Percentiles rank a stretch among this genome's conserved stretches.
Conservation (phyloP, 2,888 invertebrate species). For the Synanthedon formicaeformis region DNA sequence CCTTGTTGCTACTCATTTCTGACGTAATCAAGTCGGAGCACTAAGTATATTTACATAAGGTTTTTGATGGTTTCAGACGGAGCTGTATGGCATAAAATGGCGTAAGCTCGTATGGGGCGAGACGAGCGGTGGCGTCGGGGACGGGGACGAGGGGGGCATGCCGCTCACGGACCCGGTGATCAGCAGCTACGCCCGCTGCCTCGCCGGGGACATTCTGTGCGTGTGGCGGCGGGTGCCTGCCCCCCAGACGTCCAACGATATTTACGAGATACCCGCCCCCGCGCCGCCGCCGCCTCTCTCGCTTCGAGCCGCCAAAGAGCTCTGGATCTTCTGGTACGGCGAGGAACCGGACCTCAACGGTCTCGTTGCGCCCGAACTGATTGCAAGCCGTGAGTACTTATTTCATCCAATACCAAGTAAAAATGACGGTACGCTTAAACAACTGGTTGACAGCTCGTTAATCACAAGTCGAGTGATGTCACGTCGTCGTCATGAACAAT, state of each 20-base stretch:
- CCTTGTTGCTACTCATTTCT: too few species aligned
- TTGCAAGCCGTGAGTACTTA: constrained; percentile 81
- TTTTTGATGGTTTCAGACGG: constrained; percentile 81
- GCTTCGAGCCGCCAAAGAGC: constrained; percentile 91
- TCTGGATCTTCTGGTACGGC: constrained; percentile 99
- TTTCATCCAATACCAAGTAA: too few species aligned
- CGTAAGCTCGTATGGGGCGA: constrained; percentile 92
- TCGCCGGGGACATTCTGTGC: constrained; percentile 95
- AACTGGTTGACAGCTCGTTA: constrained; percentile 45
- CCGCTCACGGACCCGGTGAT: constrained; percentile 92
- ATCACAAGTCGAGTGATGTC: constrained; percentile 27
- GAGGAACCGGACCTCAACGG: constrained; percentile 92
- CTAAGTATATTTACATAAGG: neutral
- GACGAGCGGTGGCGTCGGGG: constrained; percentile 48
- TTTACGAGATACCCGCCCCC: constrained; percentile 65
- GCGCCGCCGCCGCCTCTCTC: constrained; percentile 81
- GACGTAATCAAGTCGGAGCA: neutral
- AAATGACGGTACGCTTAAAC: too few species aligned
- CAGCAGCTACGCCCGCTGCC: constrained; percentile 90
- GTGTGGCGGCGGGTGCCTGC: constrained; percentile 93
- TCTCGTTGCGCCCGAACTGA: constrained; percentile 86
- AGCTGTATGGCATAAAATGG: constrained; percentile 99
- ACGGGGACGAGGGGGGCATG: constrained; percentile 63
- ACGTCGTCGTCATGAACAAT: constrained; percentile 36
- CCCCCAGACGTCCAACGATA: constrained; percentile 52